Base-by-base conservation (phyloP, 2,888 invertebrate species). In the Crematogaster levior region DNA sequence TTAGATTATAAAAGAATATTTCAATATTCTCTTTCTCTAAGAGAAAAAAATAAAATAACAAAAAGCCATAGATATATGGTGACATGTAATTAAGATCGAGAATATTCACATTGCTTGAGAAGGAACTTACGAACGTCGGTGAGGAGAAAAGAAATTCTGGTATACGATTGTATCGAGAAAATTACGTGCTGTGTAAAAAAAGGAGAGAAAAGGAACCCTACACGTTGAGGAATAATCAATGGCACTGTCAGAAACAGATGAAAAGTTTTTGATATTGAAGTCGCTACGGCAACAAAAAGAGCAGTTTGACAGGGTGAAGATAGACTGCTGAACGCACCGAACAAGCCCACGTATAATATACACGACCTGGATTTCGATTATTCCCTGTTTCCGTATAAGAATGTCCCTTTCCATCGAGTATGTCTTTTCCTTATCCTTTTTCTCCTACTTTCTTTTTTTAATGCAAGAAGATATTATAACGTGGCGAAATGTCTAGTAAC, bases 231-330 rank as follows among this genome's bases (percentile, higher is more conserved):
- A 60, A 74, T 63, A 75, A 82, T 88, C 86, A 83, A 84, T 77
- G 81, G 75, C 51, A 68, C 80, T 86, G 87, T 84, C 84, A 82
- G 74, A 65, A 74, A 53, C 77, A 82, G 83, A 88, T 81, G 88
- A 84, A 84, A 88, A 86, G 81, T 82, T 86, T 88, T 86, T 86
- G 83, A 87, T 84, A 83, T 81, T 74, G 65, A 81, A 88, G 82
- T 88, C 82, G 85, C 81, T 74, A 65, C 46, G 72, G 77, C 73
- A 70, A 84, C 84, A 85, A 81, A 85, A 87, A 77, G 74, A 84
- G 87, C 70, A 75, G 65, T 83, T 83, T 63, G 72, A 56, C 77
- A 74, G 73, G 58, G 82, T 75, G 74, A 84, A 85, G 79, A 70
- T 80, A 43, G 77, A 51, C 82, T 24, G 61, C 34, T 72, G 80